These are phyloP conservation scores for Calameuta idolon DNA, from an alignment of 2,888 invertebrate genomes.

Conservation along the genomic window DNA sequence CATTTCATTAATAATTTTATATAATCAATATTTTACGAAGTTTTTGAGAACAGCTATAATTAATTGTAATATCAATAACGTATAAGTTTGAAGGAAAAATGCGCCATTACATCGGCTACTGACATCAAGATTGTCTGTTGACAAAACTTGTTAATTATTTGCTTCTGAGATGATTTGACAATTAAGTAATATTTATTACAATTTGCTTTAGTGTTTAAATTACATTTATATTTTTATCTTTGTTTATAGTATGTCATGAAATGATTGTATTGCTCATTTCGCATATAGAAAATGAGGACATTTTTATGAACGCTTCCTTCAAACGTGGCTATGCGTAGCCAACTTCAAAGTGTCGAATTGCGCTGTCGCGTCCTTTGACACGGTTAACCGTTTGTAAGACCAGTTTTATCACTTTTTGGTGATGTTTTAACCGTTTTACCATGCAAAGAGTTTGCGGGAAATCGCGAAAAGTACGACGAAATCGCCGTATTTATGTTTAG, in stretches of 20 bases:
- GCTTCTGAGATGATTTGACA: neutral
- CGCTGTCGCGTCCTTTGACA: constrained; percentile 52
- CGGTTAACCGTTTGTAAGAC: constrained; percentile 45
- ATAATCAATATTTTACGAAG: neutral
- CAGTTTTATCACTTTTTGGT: constrained; percentile 25
- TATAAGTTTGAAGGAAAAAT: neutral
- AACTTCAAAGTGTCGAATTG: constrained; percentile 37
- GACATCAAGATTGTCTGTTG: neutral
- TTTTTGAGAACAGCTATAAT: neutral
- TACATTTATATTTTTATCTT: neutral
- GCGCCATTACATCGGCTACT: neutral
- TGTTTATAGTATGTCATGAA: neutral
- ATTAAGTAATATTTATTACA: constrained; percentile 22
- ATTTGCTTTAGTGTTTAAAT: neutral
- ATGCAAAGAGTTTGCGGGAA: constrained; percentile 28
- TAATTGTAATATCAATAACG: neutral
- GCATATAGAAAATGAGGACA: constrained; percentile 5
- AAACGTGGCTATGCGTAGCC: constrained; percentile 36
- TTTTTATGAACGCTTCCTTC: constrained; percentile 14
- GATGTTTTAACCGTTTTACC: constrained; percentile 22
- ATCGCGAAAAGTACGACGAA: constrained; percentile 33
- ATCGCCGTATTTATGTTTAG: constrained; percentile 43
- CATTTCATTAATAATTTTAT: neutral
- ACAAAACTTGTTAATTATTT: neutral
- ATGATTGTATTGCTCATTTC: neutral